Evolutionary conservation across 2,113 vertebrate genomes (phyloP).

Genomic region (Hemibates koningsi): DNA sequence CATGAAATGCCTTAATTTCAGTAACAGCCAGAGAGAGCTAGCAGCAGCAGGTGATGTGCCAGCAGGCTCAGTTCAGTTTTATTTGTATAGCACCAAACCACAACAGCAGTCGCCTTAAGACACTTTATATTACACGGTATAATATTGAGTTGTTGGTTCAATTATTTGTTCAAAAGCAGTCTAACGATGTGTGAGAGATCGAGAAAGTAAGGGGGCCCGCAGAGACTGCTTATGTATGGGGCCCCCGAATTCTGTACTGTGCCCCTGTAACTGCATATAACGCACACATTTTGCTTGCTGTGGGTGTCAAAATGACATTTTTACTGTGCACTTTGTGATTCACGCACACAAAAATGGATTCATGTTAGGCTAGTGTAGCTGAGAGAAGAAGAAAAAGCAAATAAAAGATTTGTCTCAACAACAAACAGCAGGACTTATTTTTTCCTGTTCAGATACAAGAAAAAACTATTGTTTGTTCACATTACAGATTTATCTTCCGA

Average conservation of each 20-base stretch:
- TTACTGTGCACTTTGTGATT: background rate
- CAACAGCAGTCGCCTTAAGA: background rate
- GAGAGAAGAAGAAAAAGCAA: background rate
- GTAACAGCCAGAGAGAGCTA: background rate
- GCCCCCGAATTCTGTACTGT: background rate
- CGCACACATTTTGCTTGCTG: background rate
- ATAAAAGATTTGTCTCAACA: background rate
- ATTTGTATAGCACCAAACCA: background rate
- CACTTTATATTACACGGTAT: background rate
- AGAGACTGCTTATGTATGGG: background rate
- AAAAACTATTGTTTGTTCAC: background rate
- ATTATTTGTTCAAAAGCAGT: background rate
- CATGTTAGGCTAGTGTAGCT: background rate
- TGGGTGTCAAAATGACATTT: background rate
- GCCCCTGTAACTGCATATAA: background rate
- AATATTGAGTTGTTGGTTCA: background rate
- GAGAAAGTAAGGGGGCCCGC: background rate
- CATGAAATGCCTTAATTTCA: background rate
- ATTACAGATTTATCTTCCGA: background rate
- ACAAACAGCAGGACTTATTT: background rate
- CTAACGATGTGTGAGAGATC: background rate
- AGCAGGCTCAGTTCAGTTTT: background rate
- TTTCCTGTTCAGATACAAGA: background rate
- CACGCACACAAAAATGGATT: background rate
- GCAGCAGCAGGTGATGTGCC: background rate